A percentile compares a stretch with the other conserved stretches of the same genome.
These are phyloP conservation scores for Ctenosaura bakeri DNA, from an alignment of 2,797 vertebrate genomes.

Conservation along the genomic window DNA sequence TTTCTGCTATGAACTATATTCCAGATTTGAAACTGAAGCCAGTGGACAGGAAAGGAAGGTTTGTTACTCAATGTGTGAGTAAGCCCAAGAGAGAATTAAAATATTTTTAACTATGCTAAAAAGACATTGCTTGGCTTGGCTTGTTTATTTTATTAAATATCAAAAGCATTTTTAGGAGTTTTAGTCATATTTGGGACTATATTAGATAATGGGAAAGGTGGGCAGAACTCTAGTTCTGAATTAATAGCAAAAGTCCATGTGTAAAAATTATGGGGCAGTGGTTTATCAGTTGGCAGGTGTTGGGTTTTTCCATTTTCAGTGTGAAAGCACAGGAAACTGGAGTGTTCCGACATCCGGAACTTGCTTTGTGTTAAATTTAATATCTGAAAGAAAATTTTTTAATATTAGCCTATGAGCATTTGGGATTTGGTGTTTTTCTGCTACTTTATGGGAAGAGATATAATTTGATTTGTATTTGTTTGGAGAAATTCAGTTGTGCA, in stretches of 20 bases:
- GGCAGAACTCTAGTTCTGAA: constrained; percentile 34
- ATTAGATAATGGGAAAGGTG: background rate
- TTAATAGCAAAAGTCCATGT: background rate
- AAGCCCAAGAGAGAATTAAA: background rate
- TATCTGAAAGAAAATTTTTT: constrained; percentile 40
- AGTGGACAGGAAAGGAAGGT: too few species aligned
- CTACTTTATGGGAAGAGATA: background rate
- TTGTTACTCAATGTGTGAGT: background rate
- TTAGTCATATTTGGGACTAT: background rate
- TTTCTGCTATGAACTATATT: too few species aligned
- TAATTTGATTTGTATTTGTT: background rate
- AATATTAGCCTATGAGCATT: constrained; percentile 31
- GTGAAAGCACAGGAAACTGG: constrained; percentile 67
- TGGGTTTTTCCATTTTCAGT: constrained; percentile 42
- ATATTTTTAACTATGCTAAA: background rate
- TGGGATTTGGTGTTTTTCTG: constrained; percentile 38
- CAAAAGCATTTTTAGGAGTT: background rate
- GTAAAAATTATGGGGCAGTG: constrained; percentile 63
- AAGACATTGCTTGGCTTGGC: background rate
- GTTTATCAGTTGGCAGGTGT: constrained; percentile 55
- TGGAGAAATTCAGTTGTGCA: background rate
- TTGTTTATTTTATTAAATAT: background rate
- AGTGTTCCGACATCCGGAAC: constrained; percentile 61
- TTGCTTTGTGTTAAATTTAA: constrained; percentile 44
- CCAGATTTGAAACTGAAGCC: too few species aligned